phyloP scores from a whole-genome alignment of 2,888 invertebrate genomes.

The Halocaridina rubra region DNA sequence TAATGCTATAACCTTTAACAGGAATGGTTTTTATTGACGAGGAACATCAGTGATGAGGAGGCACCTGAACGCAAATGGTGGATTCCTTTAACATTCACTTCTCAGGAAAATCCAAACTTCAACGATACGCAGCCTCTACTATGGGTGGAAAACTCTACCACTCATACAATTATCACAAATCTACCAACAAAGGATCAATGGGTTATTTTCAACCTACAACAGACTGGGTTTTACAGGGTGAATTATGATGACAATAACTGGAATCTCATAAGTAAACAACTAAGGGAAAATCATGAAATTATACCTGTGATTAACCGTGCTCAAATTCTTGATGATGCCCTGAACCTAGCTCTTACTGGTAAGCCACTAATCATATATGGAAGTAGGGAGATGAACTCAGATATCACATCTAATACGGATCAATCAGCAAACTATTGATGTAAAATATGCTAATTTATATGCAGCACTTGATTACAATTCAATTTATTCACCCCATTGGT shows the following conservation, averaged over 20 bases:
- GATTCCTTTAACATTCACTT: slow-evolving; percentile 75
- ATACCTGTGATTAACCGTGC: slow-evolving; percentile 85
- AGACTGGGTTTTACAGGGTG: slow-evolving; percentile 78
- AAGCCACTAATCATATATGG: too few species aligned
- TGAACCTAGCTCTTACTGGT: slow-evolving; percentile 42
- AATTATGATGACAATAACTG: slow-evolving; percentile 84
- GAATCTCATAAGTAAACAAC: slow-evolving; percentile 77
- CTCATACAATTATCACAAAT: slow-evolving; percentile 17
- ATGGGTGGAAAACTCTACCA: slow-evolving; percentile 72
- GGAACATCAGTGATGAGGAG: slow-evolving; percentile 62
- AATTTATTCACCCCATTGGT: too few species aligned
- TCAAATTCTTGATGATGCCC: slow-evolving; percentile 84
- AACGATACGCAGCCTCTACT: slow-evolving; percentile 71
- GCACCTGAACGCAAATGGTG: slow-evolving; percentile 70
- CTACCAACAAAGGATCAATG: slow-evolving; percentile 70
- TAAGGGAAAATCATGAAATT: slow-evolving; percentile 75
- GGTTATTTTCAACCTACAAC: slow-evolving; percentile 84
- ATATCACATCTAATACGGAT: too few species aligned
- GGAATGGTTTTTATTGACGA: slow-evolving; percentile 77
- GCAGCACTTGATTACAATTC: too few species aligned
- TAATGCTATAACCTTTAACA: too few species aligned
- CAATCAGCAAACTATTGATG: too few species aligned
- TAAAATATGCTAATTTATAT: too few species aligned
- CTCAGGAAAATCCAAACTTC: slow-evolving; percentile 71
- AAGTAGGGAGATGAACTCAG: not conserved